Conservation (phyloP, 1,140 invertebrate species). For the Araneus ventricosus region DNA sequence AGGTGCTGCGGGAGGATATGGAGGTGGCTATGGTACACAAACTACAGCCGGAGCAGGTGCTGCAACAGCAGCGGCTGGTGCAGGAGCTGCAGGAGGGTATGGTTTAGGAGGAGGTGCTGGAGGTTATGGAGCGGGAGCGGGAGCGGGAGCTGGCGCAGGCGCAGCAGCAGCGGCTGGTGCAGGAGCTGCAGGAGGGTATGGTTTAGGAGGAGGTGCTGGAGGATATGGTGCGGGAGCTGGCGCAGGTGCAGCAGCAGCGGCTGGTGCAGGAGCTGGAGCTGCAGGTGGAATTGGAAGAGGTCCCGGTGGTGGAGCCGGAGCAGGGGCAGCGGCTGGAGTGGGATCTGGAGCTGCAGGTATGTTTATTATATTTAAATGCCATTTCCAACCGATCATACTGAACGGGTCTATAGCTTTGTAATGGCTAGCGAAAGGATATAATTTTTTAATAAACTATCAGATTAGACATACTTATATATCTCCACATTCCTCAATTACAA, state of each 20-base stretch:
- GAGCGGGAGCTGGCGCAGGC: neutral
- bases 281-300: no score
- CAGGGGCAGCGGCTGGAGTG: neutral
- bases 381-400: no score
- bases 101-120: neutral
- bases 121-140: neutral
- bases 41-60: neutral
- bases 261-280: no score
- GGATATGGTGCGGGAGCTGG: no score
- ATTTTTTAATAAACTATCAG: no score
- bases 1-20: neutral
- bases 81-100: neutral
- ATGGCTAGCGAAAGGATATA: no score
- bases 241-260: no score
- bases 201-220: rapidly evolving
- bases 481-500: no score
- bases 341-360: neutral
- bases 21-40: neutral
- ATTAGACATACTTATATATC: no score
- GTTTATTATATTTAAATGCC: no score
- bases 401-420: no score
- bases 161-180: neutral
- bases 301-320: no score
- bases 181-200: neutral
- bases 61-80: neutral